phyloP scores from a whole-genome alignment of 1,140 invertebrate species.

The Heliconius melpomene region DNA sequence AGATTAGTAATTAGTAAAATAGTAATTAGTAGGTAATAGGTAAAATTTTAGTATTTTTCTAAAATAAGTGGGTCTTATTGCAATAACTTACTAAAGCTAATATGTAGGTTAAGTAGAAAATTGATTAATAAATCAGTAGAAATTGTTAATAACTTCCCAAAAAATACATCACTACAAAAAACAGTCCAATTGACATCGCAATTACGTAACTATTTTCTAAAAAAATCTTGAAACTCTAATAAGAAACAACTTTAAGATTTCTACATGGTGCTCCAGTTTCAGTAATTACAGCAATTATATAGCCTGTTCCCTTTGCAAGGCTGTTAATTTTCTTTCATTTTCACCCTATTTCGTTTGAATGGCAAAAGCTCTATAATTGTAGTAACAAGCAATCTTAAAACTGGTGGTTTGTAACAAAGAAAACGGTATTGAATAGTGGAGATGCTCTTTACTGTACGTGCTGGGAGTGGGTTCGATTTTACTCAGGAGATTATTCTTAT shows the following conservation, averaged over 20 bases:
- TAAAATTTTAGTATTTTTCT: no score
- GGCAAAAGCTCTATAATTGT: conserved; percentile 10
- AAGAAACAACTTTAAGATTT: background rate
- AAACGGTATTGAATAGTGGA: background rate
- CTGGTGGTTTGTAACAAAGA: background rate
- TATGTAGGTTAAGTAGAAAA: no score
- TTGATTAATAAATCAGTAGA: no score
- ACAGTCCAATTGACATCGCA: background rate
- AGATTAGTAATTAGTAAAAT: no score
- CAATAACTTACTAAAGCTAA: no score
- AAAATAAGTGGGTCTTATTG: no score
- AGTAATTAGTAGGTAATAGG: no score
- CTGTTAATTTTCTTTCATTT: conserved; percentile 25
- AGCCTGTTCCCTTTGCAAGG: conserved; percentile 13
- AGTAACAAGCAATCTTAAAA: background rate
- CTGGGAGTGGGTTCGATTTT: background rate
- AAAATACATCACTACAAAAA: no score
- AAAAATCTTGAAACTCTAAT: background rate
- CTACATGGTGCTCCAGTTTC: conserved; percentile 16
- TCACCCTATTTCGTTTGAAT: conserved; percentile 1
- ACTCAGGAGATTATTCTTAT: no score
- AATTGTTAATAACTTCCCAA: no score
- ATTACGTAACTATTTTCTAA: background rate
- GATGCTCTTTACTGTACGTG: background rate
- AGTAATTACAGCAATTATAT: conserved; percentile 21